Evolutionary conservation across 2,113 vertebrate genomes (phyloP).

Genomic region (Xenopus tropicalis): DNA sequence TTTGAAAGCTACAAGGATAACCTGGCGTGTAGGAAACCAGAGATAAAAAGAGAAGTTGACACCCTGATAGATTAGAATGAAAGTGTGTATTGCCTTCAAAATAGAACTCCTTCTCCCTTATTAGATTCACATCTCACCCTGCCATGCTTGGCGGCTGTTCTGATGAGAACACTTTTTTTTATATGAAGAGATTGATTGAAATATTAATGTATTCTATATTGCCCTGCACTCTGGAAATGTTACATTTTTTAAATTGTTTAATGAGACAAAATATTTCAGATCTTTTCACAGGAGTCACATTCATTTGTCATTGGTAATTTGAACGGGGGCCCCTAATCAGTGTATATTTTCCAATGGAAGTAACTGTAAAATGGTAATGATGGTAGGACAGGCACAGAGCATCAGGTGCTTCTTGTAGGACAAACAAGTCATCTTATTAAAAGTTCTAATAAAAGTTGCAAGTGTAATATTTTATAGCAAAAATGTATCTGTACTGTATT

Average conservation of each 20-base stretch:
- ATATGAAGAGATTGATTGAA: slow-evolving; percentile 36
- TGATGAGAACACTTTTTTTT: neutral
- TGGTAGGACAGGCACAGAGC: neutral
- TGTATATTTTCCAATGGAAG: slow-evolving; percentile 22
- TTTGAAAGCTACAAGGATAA: slow-evolving; percentile 3
- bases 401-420: neutral
- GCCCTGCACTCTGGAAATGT: slow-evolving; percentile 19
- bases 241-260: slow-evolving; percentile 24
- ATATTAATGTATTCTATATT: slow-evolving; percentile 36
- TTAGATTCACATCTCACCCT: neutral
- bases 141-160: neutral
- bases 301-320: slow-evolving; percentile 16
- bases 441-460: neutral
- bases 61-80: slow-evolving; percentile 6
- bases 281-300: slow-evolving; percentile 25
- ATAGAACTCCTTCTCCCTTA: neutral
- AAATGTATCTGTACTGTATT: neutral
- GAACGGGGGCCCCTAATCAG: slow-evolving; percentile 18
- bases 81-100: neutral
- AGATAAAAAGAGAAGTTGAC: neutral
- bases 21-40: neutral
- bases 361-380: slow-evolving; percentile 30
- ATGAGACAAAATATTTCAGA: slow-evolving; percentile 36
- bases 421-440: slow-evolving; percentile 7
- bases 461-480: neutral